Base-by-base conservation (phyloP, 1,140 invertebrate genomes). In the Megalopta genalis region DNA sequence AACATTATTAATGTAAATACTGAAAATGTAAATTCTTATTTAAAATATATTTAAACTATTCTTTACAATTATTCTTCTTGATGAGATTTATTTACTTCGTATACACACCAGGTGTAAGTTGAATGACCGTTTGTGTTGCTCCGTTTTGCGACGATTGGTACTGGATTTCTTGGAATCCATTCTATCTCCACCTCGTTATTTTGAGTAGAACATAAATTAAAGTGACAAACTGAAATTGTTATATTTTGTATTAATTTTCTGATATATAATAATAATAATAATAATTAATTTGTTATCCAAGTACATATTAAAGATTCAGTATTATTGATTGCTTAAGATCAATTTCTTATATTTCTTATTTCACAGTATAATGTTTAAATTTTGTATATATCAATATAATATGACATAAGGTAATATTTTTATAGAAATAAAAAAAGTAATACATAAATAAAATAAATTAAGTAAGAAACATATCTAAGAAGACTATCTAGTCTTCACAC, bases 161-260 rank as follows among this genome's bases (percentile, higher is more conserved):
- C 18, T 21, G 46, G 7, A 78, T 59, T 54, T 65, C 54, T 73
- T 52, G 60, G 12, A 57, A 73, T 79, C 77, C 70, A 73, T 18
- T 73, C 39, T 54, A 49, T 10, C 1, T 37, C 39, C 5, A 27
- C 3, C 18, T 71, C 68, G 16, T 54, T 32, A 14, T 63, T 63
- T 63, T 27, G 46, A 7, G 18, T 21, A 6, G 46, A 5, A 2
- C 70, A 70, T 12, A 64, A 71, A 9, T 49, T 18, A 67, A 68
- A 42, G 9, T 16, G 32, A 42, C 70, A 49, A 63, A 62, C 75
- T 77, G 59, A 70, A 77, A 77, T 71, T 49, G 16, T 54, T n/a
- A n/a, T 5, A 2, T 21, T 64, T 65, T 49, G 25, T 9, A 67
- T 75, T 59, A 75, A 75, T 42, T 67, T 75, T 32, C 32, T 64